Evolutionary conservation across 2,113 vertebrate genomes (phyloP).

Genomic region (Athene cunicularia): DNA sequence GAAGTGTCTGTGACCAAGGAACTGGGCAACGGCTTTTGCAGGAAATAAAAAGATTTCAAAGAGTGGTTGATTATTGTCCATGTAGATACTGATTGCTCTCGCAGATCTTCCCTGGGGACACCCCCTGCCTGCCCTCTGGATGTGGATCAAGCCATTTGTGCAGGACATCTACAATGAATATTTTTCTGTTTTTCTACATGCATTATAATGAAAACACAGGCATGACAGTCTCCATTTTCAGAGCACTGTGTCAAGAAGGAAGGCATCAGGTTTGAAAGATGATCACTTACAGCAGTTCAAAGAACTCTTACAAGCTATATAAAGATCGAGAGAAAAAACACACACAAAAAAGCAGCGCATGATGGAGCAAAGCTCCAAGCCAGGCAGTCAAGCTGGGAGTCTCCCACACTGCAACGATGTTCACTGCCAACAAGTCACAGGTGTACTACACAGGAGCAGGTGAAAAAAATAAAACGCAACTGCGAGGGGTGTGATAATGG

Average conservation of each 20-base stretch:
- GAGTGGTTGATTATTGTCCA: constrained; percentile 37
- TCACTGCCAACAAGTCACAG: constrained; percentile 76
- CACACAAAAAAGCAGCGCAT: constrained; percentile 16
- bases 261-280: constrained; percentile 43
- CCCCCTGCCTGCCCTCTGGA: constrained; percentile 42
- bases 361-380: constrained; percentile 38
- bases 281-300: constrained; percentile 41
- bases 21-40: not conserved
- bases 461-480: constrained; percentile 74
- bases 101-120: constrained; percentile 22
- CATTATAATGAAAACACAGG: constrained; percentile 11
- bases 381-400: constrained; percentile 61
- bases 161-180: constrained; percentile 24
- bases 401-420: constrained; percentile 4
- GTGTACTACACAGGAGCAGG: constrained; percentile 75
- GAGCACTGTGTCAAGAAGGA: constrained; percentile 34
- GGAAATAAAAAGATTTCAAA: constrained; percentile 51
- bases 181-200: not conserved
- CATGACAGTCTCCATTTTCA: constrained; percentile 24
- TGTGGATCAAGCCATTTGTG: constrained; percentile 39
- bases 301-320: constrained; percentile 34
- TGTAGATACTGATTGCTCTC: constrained; percentile 39
- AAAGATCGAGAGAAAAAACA: not conserved
- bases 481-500: not conserved
- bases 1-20: constrained; percentile 35